Percentiles rank a stretch among this genome's conserved stretches.
Evolutionary conservation across 2,797 vertebrate genomes (phyloP).

Genomic region (Schizopygopsis malacanthus): DNA sequence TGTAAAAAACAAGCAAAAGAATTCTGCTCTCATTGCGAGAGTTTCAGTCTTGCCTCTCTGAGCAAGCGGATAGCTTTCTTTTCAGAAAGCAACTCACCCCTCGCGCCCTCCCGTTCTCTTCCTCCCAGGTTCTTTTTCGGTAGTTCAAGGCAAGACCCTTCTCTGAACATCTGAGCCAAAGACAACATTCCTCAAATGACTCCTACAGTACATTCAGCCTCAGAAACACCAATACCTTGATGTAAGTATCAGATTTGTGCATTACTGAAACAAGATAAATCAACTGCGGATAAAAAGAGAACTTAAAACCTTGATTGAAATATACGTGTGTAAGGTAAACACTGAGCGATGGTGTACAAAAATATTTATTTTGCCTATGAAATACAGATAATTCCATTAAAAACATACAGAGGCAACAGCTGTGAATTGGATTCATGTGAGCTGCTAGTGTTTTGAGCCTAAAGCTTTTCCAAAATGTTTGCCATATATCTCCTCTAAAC

Average conservation of each 20-base stretch:
- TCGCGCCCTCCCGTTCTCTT: too few species aligned
- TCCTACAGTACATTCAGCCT: neutral
- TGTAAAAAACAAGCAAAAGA: neutral
- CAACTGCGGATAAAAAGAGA: neutral
- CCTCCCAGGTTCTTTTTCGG: neutral
- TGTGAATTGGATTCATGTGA: conserved; percentile 42
- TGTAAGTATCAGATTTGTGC: conserved; percentile 11
- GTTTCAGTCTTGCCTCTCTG: too few species aligned
- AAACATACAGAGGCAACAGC: conserved; percentile 36
- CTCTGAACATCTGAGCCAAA: conserved; percentile 17
- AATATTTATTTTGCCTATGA: conserved; percentile 14
- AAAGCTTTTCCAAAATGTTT: conserved; percentile 39
- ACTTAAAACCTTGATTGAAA: neutral
- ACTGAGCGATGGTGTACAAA: neutral
- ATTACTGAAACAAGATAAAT: conserved; percentile 12
- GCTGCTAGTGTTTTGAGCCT: conserved; percentile 9
- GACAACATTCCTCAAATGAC: neutral
- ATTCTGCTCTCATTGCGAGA: too few species aligned
- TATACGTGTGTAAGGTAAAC: neutral
- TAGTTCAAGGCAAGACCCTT: conserved; percentile 17
- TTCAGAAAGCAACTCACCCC: too few species aligned
- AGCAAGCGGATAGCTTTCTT: too few species aligned
- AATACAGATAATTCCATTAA: conserved; percentile 20
- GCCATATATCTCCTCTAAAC: conserved; percentile 38
- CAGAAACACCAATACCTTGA: neutral